Conservation (phyloP, 2,888 invertebrate species). For the Rhamphomyia laevipes region DNA sequence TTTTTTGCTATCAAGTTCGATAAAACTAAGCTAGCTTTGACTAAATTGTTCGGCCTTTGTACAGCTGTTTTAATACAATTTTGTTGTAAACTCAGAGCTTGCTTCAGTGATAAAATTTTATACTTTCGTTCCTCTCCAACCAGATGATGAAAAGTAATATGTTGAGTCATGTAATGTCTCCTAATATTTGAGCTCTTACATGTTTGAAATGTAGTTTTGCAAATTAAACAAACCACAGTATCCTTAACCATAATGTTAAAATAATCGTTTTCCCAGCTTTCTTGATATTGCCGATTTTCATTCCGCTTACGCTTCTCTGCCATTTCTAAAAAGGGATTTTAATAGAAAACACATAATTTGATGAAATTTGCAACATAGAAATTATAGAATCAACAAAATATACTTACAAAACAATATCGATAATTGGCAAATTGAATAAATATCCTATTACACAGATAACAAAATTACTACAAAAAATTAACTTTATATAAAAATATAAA, state of each 20-base stretch:
- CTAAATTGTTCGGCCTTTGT: not conserved
- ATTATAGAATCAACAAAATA: not conserved
- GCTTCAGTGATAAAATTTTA: not conserved
- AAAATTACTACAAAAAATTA: too few species aligned
- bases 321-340: not conserved
- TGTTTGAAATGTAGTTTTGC: not conserved
- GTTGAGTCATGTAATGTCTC: not conserved
- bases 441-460: too few species aligned
- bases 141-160: not conserved
- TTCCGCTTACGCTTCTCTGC: not conserved
- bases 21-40: not conserved
- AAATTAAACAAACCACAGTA: not conserved
- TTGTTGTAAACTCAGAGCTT: not conserved
- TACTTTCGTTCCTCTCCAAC: not conserved
- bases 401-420: not conserved
- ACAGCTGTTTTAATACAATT: not conserved
- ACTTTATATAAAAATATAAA: too few species aligned
- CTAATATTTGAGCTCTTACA: not conserved
- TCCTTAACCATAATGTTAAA: not conserved
- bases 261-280: not conserved
- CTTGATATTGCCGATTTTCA: not conserved
- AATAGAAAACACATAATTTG: not conserved
- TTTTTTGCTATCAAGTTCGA: not conserved
- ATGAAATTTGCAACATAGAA: too few species aligned
- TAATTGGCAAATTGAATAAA: too few species aligned